A percentile compares a stretch with the other conserved stretches of the same genome.
These are phyloP conservation scores for Nannobrachium achirus DNA, from an alignment of 2,113 vertebrate genomes.

Conservation along the genomic window DNA sequence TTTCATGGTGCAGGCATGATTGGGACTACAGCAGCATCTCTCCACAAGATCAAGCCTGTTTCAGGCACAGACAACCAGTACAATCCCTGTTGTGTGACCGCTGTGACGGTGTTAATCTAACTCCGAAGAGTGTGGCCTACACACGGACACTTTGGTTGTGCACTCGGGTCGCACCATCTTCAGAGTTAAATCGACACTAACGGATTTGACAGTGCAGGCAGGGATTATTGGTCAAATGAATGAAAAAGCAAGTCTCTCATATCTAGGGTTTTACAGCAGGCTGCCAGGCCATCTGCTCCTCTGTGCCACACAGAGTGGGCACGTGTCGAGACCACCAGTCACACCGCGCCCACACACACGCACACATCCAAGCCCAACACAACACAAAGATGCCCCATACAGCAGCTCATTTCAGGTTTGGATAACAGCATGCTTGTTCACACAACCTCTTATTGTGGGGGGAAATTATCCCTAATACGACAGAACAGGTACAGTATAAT, in stretches of 20 bases:
- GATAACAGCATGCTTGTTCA: conserved; percentile 29
- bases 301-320: conserved; percentile 80
- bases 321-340: conserved; percentile 69
- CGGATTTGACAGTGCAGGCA: not conserved
- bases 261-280: conserved; percentile 68
- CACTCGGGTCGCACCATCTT: no score
- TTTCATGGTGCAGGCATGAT: not conserved
- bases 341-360: conserved; percentile 65
- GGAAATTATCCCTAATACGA: not conserved
- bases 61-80: conserved; percentile 22
- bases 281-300: conserved; percentile 83
- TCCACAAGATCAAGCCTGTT: conserved; percentile 33
- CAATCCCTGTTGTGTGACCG: no score
- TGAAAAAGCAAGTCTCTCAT: conserved; percentile 63
- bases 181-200: no score
- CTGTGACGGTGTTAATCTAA: no score
- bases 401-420: conserved; percentile 48
- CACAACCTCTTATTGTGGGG: conserved; percentile 24
- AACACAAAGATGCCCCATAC: conserved; percentile 42
- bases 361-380: conserved; percentile 50
- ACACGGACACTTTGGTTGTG: no score
- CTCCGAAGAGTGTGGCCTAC: no score
- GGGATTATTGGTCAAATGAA: conserved; percentile 64
- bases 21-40: conserved; percentile 14
- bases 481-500: not conserved